These are phyloP conservation scores for Tenualosa thibaudeaui DNA, from an alignment of 2,797 vertebrate genomes.

Conservation along the genomic window DNA sequence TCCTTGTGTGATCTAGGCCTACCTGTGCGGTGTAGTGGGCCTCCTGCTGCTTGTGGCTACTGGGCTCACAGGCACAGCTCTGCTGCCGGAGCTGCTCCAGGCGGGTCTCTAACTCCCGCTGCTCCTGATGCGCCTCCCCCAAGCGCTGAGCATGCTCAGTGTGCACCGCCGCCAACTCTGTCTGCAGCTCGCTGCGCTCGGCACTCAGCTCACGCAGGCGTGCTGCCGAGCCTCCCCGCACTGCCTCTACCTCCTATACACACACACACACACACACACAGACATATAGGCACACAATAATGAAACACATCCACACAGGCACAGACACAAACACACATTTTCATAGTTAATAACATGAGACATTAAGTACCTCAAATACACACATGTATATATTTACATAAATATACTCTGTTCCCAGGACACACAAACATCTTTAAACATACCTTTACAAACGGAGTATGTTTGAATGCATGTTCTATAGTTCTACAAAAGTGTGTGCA, in stretches of 20 bases:
- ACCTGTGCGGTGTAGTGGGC: conserved; percentile 94
- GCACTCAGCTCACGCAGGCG: conserved; percentile 87
- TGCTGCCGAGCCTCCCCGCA: conserved; percentile 86
- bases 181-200: conserved; percentile 90
- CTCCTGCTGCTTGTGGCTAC: conserved; percentile 86
- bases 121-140: conserved; percentile 90
- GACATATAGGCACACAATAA: too few species aligned
- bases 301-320: too few species aligned
- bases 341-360: background rate
- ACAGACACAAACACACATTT: background rate
- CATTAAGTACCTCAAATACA: too few species aligned
- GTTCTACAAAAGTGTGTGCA: too few species aligned
- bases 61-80: conserved; percentile 89
- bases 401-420: too few species aligned
- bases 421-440: too few species aligned
- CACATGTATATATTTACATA: too few species aligned
- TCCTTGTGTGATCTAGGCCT: conserved; percentile 30
- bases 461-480: too few species aligned
- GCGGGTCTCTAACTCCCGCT: conserved; percentile 91
- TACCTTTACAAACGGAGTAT: too few species aligned
- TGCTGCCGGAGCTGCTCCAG: conserved; percentile 94
- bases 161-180: conserved; percentile 91
- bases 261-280: conserved; percentile 29
- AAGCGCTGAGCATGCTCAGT: conserved; percentile 90
- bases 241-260: conserved; percentile 88